Conservation (phyloP, 2,797 vertebrate species). For the Chelon auratus region DNA sequence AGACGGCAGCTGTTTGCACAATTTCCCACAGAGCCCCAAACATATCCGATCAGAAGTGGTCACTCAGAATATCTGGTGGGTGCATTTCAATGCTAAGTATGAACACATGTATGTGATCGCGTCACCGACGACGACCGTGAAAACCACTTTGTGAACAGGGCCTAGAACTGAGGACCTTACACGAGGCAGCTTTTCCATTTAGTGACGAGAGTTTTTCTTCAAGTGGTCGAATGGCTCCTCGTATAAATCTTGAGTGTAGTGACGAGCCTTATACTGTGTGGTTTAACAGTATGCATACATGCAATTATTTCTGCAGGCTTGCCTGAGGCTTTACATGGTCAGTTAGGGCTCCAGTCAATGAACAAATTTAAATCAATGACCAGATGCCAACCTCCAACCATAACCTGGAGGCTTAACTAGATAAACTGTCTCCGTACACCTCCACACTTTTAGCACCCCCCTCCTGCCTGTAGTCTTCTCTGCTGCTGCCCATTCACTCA, state of each 20-base stretch:
- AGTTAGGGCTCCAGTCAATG: conserved; percentile 41
- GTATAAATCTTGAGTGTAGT: conserved; percentile 2
- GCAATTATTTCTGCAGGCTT: conserved; percentile 38
- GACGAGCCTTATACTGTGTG: too few species aligned
- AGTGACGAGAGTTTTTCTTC: conserved; percentile 16
- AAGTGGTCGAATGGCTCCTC: conserved; percentile 20
- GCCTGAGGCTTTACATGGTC: conserved; percentile 50
- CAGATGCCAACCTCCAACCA: conserved; percentile 19
- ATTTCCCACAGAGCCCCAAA: too few species aligned
- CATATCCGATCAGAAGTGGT: too few species aligned
- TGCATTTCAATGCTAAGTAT: too few species aligned
- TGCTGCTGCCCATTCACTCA: conserved; percentile 73
- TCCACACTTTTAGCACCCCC: conserved; percentile 28
- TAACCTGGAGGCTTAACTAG: conserved; percentile 47
- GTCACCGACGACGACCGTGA: too few species aligned
- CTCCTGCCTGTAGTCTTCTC: conserved; percentile 47
- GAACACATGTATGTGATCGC: too few species aligned
- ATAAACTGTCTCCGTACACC: conserved; percentile 29
- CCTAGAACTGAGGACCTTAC: not conserved
- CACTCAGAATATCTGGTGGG: too few species aligned
- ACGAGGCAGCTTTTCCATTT: conserved; percentile 23
- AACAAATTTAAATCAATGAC: conserved; percentile 72
- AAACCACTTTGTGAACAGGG: too few species aligned
- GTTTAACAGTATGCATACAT: conserved; percentile 11
- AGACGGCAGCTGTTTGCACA: too few species aligned